These are phyloP conservation scores for Leucoptera coffeella DNA, from an alignment of 2,888 invertebrate species.

Conservation along the genomic window DNA sequence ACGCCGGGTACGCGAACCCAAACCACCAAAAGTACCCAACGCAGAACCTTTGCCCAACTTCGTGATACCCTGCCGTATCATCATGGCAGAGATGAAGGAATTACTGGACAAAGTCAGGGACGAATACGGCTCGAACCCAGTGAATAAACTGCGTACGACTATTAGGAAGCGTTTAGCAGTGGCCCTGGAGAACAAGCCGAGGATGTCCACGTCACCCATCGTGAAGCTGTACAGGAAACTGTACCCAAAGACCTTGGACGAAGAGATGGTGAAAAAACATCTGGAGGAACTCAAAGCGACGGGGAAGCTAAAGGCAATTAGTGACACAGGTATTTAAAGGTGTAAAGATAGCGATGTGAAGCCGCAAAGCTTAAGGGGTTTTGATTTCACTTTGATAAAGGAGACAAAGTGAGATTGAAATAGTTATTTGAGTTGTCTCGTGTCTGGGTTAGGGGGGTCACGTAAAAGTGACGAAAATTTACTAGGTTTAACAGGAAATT, in stretches of 20 bases:
- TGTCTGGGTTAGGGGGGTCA: no score
- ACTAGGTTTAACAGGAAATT: no score
- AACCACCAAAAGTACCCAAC: not conserved
- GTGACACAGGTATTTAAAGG: no score
- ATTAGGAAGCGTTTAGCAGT: slow-evolving; percentile 10
- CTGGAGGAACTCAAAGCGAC: slow-evolving; percentile 8
- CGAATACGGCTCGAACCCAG: slow-evolving; percentile 1
- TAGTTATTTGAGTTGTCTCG: no score
- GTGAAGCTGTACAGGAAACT: slow-evolving; percentile 9
- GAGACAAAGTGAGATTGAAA: no score
- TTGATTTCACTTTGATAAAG: no score
- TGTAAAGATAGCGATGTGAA: no score
- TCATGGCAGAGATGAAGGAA: slow-evolving; percentile 7
- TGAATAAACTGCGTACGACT: slow-evolving; percentile 6
- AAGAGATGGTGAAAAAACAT: slow-evolving; percentile 8
- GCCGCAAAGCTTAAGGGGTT: no score
- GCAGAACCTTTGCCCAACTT: slow-evolving; percentile 2
- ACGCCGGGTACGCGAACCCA: no score
- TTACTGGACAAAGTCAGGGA: slow-evolving; percentile 2
- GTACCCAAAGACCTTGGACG: slow-evolving; percentile 9
- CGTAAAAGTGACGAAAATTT: no score
- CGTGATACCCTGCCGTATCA: slow-evolving; percentile 4
- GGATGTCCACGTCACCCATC: slow-evolving; percentile 6
- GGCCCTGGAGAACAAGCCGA: slow-evolving; percentile 7
- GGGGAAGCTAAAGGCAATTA: no score